Evolutionary conservation across 2,113 vertebrate species (phyloP).

Genomic region (Paedocypris sp.): DNA sequence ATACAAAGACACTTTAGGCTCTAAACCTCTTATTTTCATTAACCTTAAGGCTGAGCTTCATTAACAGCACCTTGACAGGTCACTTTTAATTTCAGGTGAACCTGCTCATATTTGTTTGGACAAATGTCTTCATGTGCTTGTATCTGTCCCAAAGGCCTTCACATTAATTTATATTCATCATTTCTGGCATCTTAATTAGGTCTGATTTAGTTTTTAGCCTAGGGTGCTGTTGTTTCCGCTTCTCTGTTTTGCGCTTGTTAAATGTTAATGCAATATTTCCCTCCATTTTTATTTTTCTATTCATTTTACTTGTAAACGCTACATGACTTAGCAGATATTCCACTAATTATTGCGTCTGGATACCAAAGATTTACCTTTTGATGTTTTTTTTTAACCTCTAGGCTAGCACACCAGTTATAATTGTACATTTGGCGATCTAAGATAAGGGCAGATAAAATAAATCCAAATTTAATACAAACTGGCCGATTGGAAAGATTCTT

Average conservation of each 20-base stretch:
- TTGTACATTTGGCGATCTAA: too few species aligned
- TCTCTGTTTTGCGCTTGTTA: slow-evolving; percentile 57
- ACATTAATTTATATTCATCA: slow-evolving; percentile 38
- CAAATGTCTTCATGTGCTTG: background rate
- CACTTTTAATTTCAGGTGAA: background rate
- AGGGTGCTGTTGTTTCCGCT: slow-evolving; percentile 51
- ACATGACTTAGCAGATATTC: too few species aligned
- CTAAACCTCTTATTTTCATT: too few species aligned
- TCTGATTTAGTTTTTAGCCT: slow-evolving; percentile 45
- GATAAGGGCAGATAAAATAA: too few species aligned
- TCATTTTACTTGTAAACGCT: slow-evolving; percentile 48
- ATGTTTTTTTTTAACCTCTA: too few species aligned
- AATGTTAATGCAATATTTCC: slow-evolving; percentile 56
- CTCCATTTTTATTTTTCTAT: background rate
- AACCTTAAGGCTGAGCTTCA: background rate
- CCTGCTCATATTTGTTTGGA: background rate
- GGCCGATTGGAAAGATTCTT: too few species aligned
- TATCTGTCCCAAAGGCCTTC: background rate
- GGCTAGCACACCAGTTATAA: too few species aligned
- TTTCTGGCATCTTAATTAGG: slow-evolving; percentile 56
- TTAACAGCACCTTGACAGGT: slow-evolving; percentile 6
- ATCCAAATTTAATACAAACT: too few species aligned
- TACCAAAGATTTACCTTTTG: too few species aligned
- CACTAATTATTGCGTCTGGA: too few species aligned
- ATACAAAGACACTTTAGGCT: too few species aligned